Conservation (phyloP, 2,113 vertebrate genomes). For the Butorides virescens region DNA sequence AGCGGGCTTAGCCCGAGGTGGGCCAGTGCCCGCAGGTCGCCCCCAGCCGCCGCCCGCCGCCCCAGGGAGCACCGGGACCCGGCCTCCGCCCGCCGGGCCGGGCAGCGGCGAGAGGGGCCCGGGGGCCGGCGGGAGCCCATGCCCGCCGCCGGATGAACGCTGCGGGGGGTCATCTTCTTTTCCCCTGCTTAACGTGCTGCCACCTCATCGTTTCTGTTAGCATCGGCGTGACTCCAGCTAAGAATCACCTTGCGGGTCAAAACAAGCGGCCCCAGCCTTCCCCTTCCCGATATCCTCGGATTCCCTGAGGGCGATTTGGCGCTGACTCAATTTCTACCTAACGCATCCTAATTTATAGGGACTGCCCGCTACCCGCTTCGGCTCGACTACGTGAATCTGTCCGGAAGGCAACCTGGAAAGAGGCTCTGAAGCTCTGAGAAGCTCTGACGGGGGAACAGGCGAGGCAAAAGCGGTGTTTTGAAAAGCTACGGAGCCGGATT, state of each 20-base stretch:
- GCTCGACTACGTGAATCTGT: constrained; percentile 7
- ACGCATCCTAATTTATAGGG: neutral
- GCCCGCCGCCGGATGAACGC: neutral
- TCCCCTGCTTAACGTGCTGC: rapidly evolving
- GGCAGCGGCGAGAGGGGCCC: neutral
- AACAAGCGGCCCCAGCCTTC: neutral
- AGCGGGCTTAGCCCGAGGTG: neutral
- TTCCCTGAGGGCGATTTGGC: neutral
- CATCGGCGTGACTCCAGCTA: neutral
- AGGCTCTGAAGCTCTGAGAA: neutral
- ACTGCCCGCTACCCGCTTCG: neutral
- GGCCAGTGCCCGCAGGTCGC: too few relatives aligned
- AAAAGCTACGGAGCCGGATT: neutral
- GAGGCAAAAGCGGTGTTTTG: neutral
- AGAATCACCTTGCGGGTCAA: neutral
- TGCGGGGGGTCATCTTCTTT: neutral
- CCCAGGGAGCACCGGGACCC: neutral
- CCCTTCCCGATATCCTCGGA: neutral
- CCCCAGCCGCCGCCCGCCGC: neutral
- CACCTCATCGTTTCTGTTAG: neutral
- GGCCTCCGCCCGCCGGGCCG: neutral
- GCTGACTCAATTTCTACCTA: neutral
- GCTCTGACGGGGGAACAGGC: neutral
- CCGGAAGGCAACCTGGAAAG: neutral
- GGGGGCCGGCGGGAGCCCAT: neutral